phyloP scores from a whole-genome alignment of 2,113 vertebrate genomes.

The Poeciliopsis retropinna region DNA sequence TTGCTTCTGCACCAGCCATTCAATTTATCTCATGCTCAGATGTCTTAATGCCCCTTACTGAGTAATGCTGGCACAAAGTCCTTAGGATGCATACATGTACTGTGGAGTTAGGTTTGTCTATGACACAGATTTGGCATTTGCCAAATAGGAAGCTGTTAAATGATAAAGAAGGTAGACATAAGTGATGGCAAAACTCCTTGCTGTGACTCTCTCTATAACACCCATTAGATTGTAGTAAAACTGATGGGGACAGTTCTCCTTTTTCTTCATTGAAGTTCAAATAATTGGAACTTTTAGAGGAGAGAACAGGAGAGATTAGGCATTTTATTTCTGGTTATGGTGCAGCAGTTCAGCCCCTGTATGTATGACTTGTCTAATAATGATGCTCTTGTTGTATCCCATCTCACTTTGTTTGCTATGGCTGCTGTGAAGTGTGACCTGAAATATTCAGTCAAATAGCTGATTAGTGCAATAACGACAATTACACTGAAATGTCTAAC shows the following conservation, averaged over 20 bases:
- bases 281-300: conserved; percentile 28
- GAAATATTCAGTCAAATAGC: conserved; percentile 15
- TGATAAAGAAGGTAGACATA: conserved; percentile 47
- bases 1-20: conserved; percentile 42
- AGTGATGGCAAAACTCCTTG: conserved; percentile 49
- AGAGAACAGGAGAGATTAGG: conserved; percentile 21
- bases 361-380: conserved; percentile 29
- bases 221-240: conserved; percentile 49
- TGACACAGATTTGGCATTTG: conserved; percentile 47
- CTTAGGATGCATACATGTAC: conserved; percentile 2
- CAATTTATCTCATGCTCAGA: conserved; percentile 53
- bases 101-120: conserved; percentile 26
- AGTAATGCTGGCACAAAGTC: not conserved
- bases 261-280: conserved; percentile 30
- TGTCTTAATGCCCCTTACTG: conserved; percentile 34
- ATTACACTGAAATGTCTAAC: not conserved
- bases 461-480: not conserved
- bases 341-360: conserved; percentile 12
- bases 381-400: conserved; percentile 15
- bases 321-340: conserved; percentile 13
- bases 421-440: not conserved
- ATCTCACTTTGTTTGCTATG: not conserved
- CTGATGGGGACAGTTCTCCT: conserved; percentile 54
- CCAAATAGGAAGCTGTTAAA: conserved; percentile 54
- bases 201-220: conserved; percentile 37